These are phyloP conservation scores for Columba livia DNA, from an alignment of 2,113 vertebrate species.

Conservation along the genomic window DNA sequence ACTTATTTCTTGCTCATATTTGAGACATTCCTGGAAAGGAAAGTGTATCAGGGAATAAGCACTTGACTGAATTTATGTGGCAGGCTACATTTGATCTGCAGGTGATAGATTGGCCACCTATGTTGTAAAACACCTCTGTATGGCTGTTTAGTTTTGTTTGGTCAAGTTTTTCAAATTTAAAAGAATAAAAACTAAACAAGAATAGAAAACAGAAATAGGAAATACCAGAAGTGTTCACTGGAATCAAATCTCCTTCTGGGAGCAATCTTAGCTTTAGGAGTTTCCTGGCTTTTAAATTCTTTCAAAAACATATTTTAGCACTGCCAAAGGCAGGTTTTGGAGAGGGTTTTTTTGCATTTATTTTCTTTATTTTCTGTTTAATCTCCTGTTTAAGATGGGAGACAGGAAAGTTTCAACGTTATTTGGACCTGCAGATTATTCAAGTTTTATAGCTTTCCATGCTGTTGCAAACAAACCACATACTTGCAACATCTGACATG, in stretches of 20 bases:
- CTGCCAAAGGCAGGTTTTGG: slow-evolving; percentile 2
- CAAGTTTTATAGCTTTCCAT: not conserved
- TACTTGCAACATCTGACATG: not conserved
- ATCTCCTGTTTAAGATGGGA: not conserved
- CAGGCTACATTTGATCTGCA: slow-evolving; percentile 33
- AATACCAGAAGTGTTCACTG: slow-evolving; percentile 58
- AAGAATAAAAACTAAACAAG: slow-evolving; percentile 59
- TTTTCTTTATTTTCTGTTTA: not conserved
- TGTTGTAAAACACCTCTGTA: slow-evolving; percentile 52
- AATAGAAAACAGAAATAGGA: slow-evolving; percentile 68
- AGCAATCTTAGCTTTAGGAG: slow-evolving; percentile 58
- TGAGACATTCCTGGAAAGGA: slow-evolving; percentile 21
- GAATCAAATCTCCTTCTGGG: slow-evolving; percentile 59
- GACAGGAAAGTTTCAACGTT: not conserved
- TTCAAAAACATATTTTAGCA: slow-evolving; percentile 43
- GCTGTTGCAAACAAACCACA: not conserved
- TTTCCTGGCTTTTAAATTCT: slow-evolving; percentile 59
- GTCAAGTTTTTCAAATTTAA: slow-evolving; percentile 55
- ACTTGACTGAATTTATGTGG: slow-evolving; percentile 34
- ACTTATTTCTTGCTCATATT: not conserved
- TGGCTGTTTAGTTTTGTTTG: slow-evolving; percentile 24
- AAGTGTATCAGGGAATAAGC: slow-evolving; percentile 4
- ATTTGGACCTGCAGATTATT: not conserved
- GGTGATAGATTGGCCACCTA: slow-evolving; percentile 53
- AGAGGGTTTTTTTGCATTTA: not conserved